These are phyloP conservation scores for Brachyptera putata DNA, from an alignment of 2,888 invertebrate species.

Conservation along the genomic window DNA sequence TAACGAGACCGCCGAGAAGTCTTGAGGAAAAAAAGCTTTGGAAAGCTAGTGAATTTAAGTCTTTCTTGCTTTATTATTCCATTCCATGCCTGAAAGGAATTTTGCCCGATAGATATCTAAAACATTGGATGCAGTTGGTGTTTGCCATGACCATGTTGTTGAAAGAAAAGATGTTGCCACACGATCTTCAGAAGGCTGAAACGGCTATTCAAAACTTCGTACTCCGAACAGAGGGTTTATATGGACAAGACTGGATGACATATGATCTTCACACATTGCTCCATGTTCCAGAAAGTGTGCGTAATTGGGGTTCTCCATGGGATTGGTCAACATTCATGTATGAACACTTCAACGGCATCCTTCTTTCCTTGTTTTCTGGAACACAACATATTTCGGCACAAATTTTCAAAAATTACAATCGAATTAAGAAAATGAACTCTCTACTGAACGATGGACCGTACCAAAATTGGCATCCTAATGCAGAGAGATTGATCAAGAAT, in stretches of 20 bases:
- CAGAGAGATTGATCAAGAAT: neutral
- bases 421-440: neutral
- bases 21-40: slow-evolving; percentile 9
- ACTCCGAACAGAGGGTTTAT: neutral
- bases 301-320: neutral
- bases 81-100: slow-evolving; percentile 9
- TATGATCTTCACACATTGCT: neutral
- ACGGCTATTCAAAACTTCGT: neutral
- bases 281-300: neutral
- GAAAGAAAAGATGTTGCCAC: neutral
- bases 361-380: neutral
- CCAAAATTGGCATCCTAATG: slow-evolving; percentile 2
- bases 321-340: slow-evolving; percentile 2
- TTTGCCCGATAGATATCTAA: slow-evolving; percentile 7
- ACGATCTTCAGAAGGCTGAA: neutral
- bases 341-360: neutral
- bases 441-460: neutral
- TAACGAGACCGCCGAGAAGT: slow-evolving; percentile 14
- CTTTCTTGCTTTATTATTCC: slow-evolving; percentile 17
- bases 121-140: slow-evolving; percentile 19
- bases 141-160: neutral
- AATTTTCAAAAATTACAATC: slow-evolving; percentile 3
- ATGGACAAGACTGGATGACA: neutral
- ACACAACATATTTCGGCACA: neutral
- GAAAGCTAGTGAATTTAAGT: slow-evolving; percentile 17